Percentiles rank a stretch among this genome's conserved stretches.
Evolutionary conservation across 2,888 invertebrate genomes (phyloP).

Genomic region (Smittia sp.): DNA sequence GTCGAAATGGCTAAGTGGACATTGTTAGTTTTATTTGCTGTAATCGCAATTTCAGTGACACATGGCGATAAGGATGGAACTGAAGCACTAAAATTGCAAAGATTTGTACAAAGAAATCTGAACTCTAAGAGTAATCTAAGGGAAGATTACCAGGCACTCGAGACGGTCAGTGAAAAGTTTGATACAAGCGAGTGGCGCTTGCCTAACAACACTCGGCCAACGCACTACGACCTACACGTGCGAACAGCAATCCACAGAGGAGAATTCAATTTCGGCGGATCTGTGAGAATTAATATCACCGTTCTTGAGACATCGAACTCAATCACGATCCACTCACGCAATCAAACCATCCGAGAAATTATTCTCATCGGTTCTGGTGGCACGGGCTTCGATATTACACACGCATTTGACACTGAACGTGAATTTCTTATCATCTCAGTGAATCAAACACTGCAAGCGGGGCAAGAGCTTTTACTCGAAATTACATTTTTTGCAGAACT

Average conservation of each 20-base stretch:
- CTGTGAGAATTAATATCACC: slow-evolving; percentile 54
- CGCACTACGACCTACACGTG: slow-evolving; percentile 57
- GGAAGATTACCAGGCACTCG: too few relatives aligned
- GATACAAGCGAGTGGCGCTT: too few relatives aligned
- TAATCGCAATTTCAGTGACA: too few relatives aligned
- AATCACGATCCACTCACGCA: background rate
- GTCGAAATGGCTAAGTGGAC: too few relatives aligned
- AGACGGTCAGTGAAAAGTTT: too few relatives aligned
- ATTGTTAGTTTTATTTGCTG: too few relatives aligned
- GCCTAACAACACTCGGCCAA: slow-evolving; percentile 56
- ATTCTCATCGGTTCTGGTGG: background rate
- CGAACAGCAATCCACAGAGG: slow-evolving; percentile 54
- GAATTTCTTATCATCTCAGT: slow-evolving; percentile 38
- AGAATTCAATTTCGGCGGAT: slow-evolving; percentile 51
- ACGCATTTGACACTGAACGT: slow-evolving; percentile 25
- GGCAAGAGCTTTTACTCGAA: too few relatives aligned
- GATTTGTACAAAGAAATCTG: too few relatives aligned
- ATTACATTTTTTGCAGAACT: slow-evolving; percentile 60
- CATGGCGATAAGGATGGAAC: too few relatives aligned
- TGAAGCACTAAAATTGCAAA: too few relatives aligned
- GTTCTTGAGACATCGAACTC: slow-evolving; percentile 54
- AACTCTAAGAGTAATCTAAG: too few relatives aligned
- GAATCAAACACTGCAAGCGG: too few relatives aligned
- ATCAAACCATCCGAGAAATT: background rate
- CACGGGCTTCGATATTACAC: background rate